Evolutionary conservation across 2,113 vertebrate genomes (phyloP), one percentile per base, ranked within the genome.

Genomic region (Mustela nigripes): DNA sequence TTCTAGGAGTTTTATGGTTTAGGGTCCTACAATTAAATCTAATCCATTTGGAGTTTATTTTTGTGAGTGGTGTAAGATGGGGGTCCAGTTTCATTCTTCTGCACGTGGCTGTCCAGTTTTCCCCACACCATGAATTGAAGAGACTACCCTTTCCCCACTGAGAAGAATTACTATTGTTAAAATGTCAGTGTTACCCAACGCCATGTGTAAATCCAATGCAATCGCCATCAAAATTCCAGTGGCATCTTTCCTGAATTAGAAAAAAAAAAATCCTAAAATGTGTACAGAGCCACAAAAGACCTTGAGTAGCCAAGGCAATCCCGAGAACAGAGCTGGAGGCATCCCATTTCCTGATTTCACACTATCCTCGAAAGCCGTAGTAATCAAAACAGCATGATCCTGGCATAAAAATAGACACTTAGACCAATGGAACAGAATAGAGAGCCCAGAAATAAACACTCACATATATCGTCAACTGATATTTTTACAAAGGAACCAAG

Each of bases 171-270:
- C 22, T 56, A 14, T 36, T n/a, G 80, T 85, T 67, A 39, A 36
- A 58, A 56, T 10, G 88, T 31, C 58, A 5, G 0, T 12, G 22
- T 31, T 21, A 12, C 82, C 45, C 31, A 24, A 69, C 36, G 18
- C 48, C 31, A 5, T 18, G 36, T 58, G 2, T 14, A 12, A 45
- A 36, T 21, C 33, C 80, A 36, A 0, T 69, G 18, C 36, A 5
- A 2, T 11, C 21, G 28, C 36, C 28, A 16, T 85, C 60, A 60
- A 65, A 85, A 85, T 48, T 36, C 78, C 31, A 31, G 24, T 24
- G 71, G 60, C 22, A 16, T 39, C 78, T 78, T 85, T 69, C 62
- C 45, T 56, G 45, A 69, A 69, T 45, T 18, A 65, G 79, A 6
- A 48, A 62, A 36, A 36, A 36, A 31, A 74, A 39, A 12, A 24